These are phyloP conservation scores for Staurois parvus DNA, from an alignment of 2,797 vertebrate genomes.

Conservation along the genomic window DNA sequence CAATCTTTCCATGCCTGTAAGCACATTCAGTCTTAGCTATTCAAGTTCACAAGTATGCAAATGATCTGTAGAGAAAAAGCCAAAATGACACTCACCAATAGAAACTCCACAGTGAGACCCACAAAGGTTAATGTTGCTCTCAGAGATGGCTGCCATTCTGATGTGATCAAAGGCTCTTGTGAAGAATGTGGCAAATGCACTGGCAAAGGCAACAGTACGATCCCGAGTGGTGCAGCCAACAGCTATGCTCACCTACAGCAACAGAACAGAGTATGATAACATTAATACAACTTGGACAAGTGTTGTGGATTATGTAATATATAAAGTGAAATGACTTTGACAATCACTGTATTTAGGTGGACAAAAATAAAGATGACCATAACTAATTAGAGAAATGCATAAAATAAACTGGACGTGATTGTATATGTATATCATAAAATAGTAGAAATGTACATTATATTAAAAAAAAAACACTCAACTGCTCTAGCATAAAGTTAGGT, in stretches of 20 bases:
- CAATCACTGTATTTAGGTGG: no score
- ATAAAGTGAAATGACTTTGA: no score
- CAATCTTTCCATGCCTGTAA: no score
- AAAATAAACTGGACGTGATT: no score
- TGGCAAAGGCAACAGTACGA: constrained; percentile 90
- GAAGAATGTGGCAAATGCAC: constrained; percentile 92
- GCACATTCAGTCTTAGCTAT: no score
- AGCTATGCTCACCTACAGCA: constrained; percentile 87
- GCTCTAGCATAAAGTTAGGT: no score
- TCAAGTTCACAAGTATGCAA: not conserved
- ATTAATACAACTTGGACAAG: not conserved
- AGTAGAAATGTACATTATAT: no score
- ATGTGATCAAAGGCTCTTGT: constrained; percentile 93
- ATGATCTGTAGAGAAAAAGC: not conserved
- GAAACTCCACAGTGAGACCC: constrained; percentile 96
- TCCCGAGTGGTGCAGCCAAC: constrained; percentile 89
- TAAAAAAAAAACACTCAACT: no score
- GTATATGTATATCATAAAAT: no score
- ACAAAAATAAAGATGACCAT: no score
- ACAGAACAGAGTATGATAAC: not conserved
- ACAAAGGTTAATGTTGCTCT: constrained; percentile 94
- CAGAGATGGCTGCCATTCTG: constrained; percentile 94
- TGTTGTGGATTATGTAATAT: not conserved
- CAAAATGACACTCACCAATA: constrained; percentile 81
- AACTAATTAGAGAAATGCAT: no score